Conservation (phyloP, 2,797 vertebrate genomes). For the Aulostomus chinensis region DNA sequence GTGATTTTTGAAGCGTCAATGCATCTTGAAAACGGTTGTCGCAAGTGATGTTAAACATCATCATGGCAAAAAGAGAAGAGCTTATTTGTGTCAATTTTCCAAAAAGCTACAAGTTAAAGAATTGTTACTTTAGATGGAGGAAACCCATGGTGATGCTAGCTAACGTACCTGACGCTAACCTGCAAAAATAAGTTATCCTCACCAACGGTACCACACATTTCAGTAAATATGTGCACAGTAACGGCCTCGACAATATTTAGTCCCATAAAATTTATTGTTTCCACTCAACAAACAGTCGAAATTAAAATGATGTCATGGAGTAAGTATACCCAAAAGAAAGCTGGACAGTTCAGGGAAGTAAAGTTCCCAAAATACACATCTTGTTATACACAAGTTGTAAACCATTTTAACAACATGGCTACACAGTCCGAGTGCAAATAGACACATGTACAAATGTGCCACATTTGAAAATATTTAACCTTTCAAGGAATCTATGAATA, state of each 20-base stretch:
- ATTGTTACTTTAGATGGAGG: no score
- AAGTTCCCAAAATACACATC: conserved; percentile 49
- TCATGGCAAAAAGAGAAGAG: no score
- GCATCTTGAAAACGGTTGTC: no score
- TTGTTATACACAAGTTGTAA: conserved; percentile 41
- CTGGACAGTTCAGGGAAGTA: conserved; percentile 18
- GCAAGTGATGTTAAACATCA: no score
- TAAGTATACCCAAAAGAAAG: conserved; percentile 22
- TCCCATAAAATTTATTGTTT: conserved; percentile 28
- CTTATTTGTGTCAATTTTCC: no score
- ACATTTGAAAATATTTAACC: conserved; percentile 35
- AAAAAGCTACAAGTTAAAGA: no score
- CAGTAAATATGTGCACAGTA: conserved; percentile 25
- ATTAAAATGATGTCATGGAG: conserved; percentile 14
- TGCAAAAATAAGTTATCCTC: no score
- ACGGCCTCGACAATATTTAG: conserved; percentile 19
- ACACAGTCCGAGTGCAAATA: conserved; percentile 45
- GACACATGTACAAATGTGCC: conserved; percentile 39
- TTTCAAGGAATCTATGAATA: conserved; percentile 38
- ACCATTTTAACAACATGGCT: conserved; percentile 44
- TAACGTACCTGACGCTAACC: no score
- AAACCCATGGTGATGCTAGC: no score
- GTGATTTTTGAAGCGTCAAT: no score
- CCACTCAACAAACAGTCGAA: conserved; percentile 15
- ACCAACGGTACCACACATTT: no score